Evolutionary conservation across 2,888 invertebrate species (phyloP).

Genomic region (Drosophila pullipes): DNA sequence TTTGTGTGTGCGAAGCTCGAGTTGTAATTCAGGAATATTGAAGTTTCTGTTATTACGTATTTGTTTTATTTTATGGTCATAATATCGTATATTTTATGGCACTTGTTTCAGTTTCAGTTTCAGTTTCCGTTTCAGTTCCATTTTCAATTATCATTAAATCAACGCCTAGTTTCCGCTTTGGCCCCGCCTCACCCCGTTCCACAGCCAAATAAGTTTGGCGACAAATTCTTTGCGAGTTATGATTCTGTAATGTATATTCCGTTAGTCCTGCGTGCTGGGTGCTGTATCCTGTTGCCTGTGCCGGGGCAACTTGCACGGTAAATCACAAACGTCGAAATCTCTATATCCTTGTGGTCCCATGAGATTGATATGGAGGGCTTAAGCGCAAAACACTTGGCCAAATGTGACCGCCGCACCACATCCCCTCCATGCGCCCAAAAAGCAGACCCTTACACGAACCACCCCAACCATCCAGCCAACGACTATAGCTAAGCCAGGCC

Average conservation of each 20-base stretch:
- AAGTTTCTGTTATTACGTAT: constrained; percentile 11
- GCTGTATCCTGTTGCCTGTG: constrained; percentile 32
- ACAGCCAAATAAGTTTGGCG: constrained; percentile 41
- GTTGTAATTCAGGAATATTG: background rate
- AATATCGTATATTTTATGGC: constrained; percentile 48
- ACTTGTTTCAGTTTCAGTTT: constrained; percentile 31
- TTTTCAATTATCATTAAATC: constrained; percentile 70
- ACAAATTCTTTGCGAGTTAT: constrained; percentile 68
- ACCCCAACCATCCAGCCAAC: constrained; percentile 17
- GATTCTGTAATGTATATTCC: constrained; percentile 64
- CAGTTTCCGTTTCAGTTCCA: constrained; percentile 13
- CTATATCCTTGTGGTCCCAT: constrained; percentile 83
- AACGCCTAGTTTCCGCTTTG: constrained; percentile 21
- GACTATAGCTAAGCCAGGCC: constrained; percentile 67
- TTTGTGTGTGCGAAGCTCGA: background rate
- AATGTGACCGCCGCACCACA: constrained; percentile 85
- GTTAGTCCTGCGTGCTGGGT: constrained; percentile 16
- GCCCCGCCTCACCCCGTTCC: background rate
- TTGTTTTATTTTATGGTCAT: constrained; percentile 23
- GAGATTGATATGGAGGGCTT: constrained; percentile 86
- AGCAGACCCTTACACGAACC: constrained; percentile 36
- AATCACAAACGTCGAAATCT: constrained; percentile 84
- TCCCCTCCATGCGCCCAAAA: constrained; percentile 4
- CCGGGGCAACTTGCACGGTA: constrained; percentile 55
- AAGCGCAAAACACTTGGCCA: constrained; percentile 86